Base-by-base conservation (phyloP, 2,888 invertebrate species). In the Nomada goodeniana region DNA sequence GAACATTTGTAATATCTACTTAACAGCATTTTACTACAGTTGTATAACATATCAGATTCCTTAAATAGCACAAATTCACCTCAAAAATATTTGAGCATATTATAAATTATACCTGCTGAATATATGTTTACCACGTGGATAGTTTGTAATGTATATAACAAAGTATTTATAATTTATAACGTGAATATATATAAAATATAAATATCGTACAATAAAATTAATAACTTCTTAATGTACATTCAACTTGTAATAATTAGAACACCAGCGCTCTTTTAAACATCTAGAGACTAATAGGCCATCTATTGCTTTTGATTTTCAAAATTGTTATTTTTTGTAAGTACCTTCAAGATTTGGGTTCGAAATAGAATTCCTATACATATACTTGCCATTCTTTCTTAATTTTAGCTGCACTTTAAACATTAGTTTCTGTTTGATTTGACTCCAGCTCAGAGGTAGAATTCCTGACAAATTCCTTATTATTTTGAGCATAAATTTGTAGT, bases 211-310 rank as follows among this genome's bases (percentile, higher is more conserved):
- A 10, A 23, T 23, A 57, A 57, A 57, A 26, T 47, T 47, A 78
- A 53, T 55, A 68, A 59, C 23, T 53, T 50, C 64, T 65, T 10
- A 69, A 59, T 52, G 47, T 53, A 70, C 10, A 44, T 42, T 53
- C 36, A 55, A 53, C 10, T 64, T 57, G 7, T 67, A 75, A 64
- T 75, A 80, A 63, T 55, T 20, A 81, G 82, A 82, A 82, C 81
- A 81, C 82, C 82, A 68, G 82, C 82, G 68, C 29, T 68, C 76
- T 76, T 59, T 47, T 15, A 23, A 44, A 70, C n/a, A 53, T 47
- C 15, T 70, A 69, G 1, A n/a, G 50, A 47, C 47, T 36, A 57
- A 75, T 61, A 61, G 42, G 47, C 20, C 47, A 15, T 15, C 55
- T 60, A 13, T 26, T 26, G 44, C 65, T 76, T 65, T 76, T 81